These are phyloP conservation scores for Heterohyrax brucei DNA, from an alignment of 2,797 vertebrate genomes.

Conservation along the genomic window DNA sequence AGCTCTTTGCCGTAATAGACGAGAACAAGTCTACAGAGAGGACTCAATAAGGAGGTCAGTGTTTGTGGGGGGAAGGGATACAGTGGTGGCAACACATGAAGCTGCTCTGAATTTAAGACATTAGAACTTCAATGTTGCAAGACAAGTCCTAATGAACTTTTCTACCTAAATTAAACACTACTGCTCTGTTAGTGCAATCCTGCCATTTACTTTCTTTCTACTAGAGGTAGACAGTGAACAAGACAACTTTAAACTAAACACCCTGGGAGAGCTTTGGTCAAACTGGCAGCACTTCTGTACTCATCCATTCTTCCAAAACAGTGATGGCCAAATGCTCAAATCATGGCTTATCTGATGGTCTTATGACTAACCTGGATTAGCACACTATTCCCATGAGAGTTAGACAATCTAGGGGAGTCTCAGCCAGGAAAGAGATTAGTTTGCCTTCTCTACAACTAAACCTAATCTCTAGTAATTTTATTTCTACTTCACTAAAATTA, in stretches of 20 bases:
- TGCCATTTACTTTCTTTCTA: conserved; percentile 60
- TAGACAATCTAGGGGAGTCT: conserved; percentile 33
- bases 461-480: conserved; percentile 23
- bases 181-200: conserved; percentile 13
- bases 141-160: conserved; percentile 57
- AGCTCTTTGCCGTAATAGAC: conserved; percentile 40
- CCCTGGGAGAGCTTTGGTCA: neutral
- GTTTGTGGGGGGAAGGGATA: neutral
- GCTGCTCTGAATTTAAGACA: conserved; percentile 29
- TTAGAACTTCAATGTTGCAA: conserved; percentile 62
- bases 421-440: conserved; percentile 59
- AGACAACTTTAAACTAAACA: conserved; percentile 70
- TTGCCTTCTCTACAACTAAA: conserved; percentile 65
- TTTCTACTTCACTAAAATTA: conserved; percentile 63
- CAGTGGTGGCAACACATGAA: neutral
- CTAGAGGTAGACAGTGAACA: conserved; percentile 1
- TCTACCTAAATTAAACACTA: conserved; percentile 60
- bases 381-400: neutral
- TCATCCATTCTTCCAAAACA: neutral
- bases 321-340: conserved; percentile 47
- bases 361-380: conserved; percentile 23
- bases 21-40: conserved; percentile 49
- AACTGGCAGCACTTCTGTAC: conserved; percentile 49
- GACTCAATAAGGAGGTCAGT: neutral
- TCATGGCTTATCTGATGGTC: neutral